These are phyloP conservation scores for Nannospalax galili DNA, from an alignment of 2,113 vertebrate genomes.

Conservation along the genomic window DNA sequence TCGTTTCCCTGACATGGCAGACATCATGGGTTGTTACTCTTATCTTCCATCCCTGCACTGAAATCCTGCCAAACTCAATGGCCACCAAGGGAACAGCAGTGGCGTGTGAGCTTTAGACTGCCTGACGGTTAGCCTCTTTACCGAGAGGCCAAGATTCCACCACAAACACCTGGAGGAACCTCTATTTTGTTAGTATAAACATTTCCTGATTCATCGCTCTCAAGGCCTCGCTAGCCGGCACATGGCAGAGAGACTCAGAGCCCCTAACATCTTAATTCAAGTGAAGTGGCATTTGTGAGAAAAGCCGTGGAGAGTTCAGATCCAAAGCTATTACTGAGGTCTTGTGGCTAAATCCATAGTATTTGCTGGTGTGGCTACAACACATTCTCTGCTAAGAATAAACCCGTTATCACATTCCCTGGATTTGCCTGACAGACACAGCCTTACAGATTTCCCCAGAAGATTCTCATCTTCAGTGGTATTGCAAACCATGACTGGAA, in stretches of 20 bases:
- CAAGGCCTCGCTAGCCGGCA: background rate
- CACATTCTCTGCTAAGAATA: conserved; percentile 47
- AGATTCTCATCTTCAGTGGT: background rate
- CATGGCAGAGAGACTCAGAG: background rate
- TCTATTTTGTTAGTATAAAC: background rate
- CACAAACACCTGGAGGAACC: too few species aligned
- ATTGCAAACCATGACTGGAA: background rate
- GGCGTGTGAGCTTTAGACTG: background rate
- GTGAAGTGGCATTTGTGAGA: background rate
- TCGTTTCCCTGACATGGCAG: background rate
- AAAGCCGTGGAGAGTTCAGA: background rate
- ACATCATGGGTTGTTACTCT: too few species aligned
- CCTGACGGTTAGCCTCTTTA: background rate
- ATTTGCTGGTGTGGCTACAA: background rate
- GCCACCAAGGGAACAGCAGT: background rate
- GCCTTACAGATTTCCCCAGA: background rate
- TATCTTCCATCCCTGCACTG: background rate
- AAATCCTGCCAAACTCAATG: background rate
- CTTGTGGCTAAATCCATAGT: conserved; percentile 18
- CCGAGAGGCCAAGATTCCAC: background rate
- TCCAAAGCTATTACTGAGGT: background rate
- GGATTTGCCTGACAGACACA: background rate
- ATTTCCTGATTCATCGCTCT: background rate
- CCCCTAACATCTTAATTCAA: background rate
- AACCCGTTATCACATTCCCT: conserved; percentile 7